These are phyloP conservation scores for Phalacrocorax aristotelis DNA, from an alignment of 2,113 vertebrate genomes.

Conservation along the genomic window DNA sequence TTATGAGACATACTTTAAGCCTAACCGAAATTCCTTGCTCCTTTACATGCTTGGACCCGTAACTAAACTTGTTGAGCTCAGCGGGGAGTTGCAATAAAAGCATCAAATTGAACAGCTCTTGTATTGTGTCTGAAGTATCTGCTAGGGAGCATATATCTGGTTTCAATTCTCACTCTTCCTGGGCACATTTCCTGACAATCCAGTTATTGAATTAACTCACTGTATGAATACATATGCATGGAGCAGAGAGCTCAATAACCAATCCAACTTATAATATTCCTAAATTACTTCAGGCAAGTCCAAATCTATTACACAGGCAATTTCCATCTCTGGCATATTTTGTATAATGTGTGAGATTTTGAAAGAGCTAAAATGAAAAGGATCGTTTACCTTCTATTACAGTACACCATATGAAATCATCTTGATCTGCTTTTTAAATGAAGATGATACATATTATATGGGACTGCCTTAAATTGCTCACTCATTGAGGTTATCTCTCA, in stretches of 20 bases:
- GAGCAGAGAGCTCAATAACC: neutral
- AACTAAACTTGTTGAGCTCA: neutral
- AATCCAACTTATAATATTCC: neutral
- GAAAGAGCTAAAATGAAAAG: neutral
- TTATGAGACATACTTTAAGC: neutral
- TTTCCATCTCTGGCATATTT: neutral
- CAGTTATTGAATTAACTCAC: slow-evolving; percentile 12
- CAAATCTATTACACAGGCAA: neutral
- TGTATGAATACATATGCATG: neutral
- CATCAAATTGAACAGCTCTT: neutral
- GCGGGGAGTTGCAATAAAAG: neutral
- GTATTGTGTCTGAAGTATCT: neutral
- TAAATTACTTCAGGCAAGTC: slow-evolving; percentile 2
- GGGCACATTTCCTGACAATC: neutral
- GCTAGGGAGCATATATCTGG: neutral
- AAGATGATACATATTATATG: neutral
- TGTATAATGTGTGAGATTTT: neutral
- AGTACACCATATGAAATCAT: neutral
- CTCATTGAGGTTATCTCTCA: neutral
- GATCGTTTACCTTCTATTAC: neutral
- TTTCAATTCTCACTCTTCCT: slow-evolving; percentile 26
- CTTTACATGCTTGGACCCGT: neutral
- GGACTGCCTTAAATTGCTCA: neutral
- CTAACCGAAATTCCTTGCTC: neutral
- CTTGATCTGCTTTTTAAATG: neutral